Evolutionary conservation across 1,140 invertebrate genomes (phyloP), one percentile per base, ranked within the genome.

Genomic region (Trichomalopsis sarcophagae): DNA sequence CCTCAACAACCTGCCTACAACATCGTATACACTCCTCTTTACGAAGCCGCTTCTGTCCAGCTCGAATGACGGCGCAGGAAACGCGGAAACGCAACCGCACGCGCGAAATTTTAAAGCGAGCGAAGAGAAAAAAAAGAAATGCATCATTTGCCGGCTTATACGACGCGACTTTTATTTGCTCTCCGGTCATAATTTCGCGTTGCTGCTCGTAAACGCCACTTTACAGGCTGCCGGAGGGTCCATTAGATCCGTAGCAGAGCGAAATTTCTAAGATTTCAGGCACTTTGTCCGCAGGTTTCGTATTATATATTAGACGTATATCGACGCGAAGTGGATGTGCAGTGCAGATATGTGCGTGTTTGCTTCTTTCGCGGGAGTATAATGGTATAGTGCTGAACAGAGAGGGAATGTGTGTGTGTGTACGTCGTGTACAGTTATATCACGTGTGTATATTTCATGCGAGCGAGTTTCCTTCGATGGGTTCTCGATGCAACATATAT

Each of bases 151-250:
- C 17, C 14, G 62, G n/a, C 0, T n/a, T 21, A 21, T 66, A 66
- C 62, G 62, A 66, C 14, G 21, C 62, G 66, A 69, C 30, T 83
- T 83, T 78, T 77, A 76, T 83, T 77, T 69, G 33, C 66, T 68
- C 55, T 17, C 33, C 47, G 10, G 9, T 82, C 27, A 27, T 84
- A 84, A 84, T 84, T 78, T 79, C 82, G 27, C 68, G 76, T 73
- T 78, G 62, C 66, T 27, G 66, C 27, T 79, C 82, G 66, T 84
- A 79, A 84, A 84, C n/a, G 82, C 17, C n/a, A 44, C 27, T 84
- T 73, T 84, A 84, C 36, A 36, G 75, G 9, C 47, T 3, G 21
- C 21, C 1, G 76, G 13, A 55, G 76, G 74, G 36, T 40, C 82
- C 82, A 84, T 84, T 84, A 78, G 66, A 84, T 79, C 66, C 23